These are phyloP conservation scores for Ancistrus triradiatus DNA, from an alignment of 2,113 vertebrate genomes.

Conservation along the genomic window DNA sequence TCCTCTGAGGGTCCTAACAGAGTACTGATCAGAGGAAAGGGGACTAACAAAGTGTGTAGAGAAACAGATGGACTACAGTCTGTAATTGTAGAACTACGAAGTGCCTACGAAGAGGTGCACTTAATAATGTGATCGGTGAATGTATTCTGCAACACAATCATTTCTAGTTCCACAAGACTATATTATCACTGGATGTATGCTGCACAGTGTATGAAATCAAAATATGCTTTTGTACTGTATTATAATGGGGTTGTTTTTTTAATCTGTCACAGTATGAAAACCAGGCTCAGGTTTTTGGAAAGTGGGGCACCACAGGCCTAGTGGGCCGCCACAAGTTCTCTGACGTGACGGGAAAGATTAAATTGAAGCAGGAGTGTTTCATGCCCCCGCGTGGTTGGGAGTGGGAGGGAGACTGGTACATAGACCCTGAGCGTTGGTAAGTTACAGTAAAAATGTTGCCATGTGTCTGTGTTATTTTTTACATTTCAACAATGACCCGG, in stretches of 20 bases:
- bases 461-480: not conserved
- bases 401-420: slow-evolving; percentile 88
- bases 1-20: no score
- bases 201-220: no score
- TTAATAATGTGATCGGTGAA: no score
- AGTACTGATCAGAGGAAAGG: no score
- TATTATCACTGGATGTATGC: no score
- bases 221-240: not conserved
- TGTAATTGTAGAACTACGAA: no score
- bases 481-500: not conserved
- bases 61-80: no score
- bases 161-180: no score
- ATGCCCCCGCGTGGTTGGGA: slow-evolving; percentile 90
- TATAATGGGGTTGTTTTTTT: not conserved
- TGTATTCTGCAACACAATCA: no score
- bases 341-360: slow-evolving; percentile 92
- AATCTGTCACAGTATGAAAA: slow-evolving; percentile 87
- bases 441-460: not conserved
- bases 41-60: no score
- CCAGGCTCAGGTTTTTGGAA: slow-evolving; percentile 88
- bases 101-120: no score
- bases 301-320: slow-evolving; percentile 92
- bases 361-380: slow-evolving; percentile 91
- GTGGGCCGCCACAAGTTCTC: slow-evolving; percentile 94
- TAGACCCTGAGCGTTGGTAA: slow-evolving; percentile 88